phyloP scores from a whole-genome alignment of 2,113 vertebrate genomes.

The Chaenogobius annularis region DNA sequence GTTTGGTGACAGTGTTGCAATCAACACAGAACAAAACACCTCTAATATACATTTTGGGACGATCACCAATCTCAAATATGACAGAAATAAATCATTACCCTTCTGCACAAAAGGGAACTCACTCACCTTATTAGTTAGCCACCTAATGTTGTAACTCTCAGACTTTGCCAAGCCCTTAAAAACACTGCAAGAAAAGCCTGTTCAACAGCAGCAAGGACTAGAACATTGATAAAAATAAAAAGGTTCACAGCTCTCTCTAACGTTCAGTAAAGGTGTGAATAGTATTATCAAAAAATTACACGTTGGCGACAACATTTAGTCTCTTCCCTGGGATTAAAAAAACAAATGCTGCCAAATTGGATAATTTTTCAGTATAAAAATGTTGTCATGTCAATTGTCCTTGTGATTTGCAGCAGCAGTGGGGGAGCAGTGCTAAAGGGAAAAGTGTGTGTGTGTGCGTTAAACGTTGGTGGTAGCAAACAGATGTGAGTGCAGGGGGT shows the following conservation, averaged over 20 bases:
- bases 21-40: too few species aligned
- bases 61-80: too few species aligned
- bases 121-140: too few species aligned
- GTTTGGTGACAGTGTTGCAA: too few species aligned
- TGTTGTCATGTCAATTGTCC: neutral
- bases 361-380: neutral
- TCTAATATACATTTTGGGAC: too few species aligned
- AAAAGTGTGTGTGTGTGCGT: conserved; percentile 27
- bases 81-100: too few species aligned
- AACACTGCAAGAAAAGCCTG: neutral
- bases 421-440: conserved; percentile 15
- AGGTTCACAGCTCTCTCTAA: neutral
- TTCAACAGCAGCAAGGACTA: neutral
- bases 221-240: neutral
- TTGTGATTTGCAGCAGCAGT: conserved; percentile 3
- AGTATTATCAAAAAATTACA: neutral
- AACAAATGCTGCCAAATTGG: neutral
- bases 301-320: neutral
- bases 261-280: neutral
- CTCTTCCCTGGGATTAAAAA: neutral
- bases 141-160: too few species aligned
- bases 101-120: neutral
- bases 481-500: conserved; percentile 71
- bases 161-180: too few species aligned
- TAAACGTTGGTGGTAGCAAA: conserved; percentile 58